Evolutionary conservation across 2,113 vertebrate genomes (phyloP).

Genomic region (Neogale vison): DNA sequence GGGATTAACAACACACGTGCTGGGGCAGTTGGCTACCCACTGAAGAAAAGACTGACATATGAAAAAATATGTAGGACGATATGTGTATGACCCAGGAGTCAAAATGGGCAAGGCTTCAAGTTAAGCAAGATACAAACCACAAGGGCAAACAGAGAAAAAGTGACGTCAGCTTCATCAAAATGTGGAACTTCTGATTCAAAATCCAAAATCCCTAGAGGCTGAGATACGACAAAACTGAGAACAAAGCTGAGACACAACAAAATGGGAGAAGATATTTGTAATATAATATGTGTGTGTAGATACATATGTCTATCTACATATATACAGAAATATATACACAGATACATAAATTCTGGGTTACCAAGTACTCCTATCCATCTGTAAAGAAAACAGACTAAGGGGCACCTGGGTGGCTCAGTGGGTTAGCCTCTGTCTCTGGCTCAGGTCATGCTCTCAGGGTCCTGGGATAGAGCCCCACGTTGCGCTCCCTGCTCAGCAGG

Average conservation of each 20-base stretch:
- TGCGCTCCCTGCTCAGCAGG: too few species aligned
- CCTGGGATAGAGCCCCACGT: too few species aligned
- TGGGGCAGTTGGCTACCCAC: background rate
- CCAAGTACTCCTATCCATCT: background rate
- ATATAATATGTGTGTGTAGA: too few species aligned
- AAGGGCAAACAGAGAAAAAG: background rate
- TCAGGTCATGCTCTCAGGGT: too few species aligned
- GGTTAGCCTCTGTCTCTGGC: too few species aligned
- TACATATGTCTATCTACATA: background rate
- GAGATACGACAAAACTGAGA: background rate
- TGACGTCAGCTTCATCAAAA: background rate
- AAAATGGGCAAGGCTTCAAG: background rate
- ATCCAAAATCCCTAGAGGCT: background rate
- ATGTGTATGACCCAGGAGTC: background rate
- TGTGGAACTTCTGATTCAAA: background rate
- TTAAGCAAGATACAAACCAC: background rate
- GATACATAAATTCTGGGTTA: background rate
- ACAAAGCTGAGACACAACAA: background rate
- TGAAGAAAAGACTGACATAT: background rate
- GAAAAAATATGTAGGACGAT: background rate
- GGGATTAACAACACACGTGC: background rate
- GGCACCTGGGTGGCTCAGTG: too few species aligned
- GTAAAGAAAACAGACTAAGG: background rate
- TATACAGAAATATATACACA: background rate
- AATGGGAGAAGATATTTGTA: background rate